These are phyloP conservation scores for Desoria tigrina DNA, from an alignment of 2,888 invertebrate genomes.

Conservation along the genomic window DNA sequence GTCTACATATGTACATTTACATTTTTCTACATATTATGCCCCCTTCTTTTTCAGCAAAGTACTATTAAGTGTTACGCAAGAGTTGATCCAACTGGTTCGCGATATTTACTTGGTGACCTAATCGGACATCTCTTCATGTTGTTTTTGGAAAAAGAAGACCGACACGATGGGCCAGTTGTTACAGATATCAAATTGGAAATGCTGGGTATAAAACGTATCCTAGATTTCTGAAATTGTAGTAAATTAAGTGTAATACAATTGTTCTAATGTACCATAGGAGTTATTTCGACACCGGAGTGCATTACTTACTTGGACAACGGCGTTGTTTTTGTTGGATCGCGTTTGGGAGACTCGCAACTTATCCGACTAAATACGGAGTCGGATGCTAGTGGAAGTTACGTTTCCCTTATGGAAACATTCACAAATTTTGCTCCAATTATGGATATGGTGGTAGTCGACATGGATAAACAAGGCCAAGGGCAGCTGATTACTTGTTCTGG, in stretches of 20 bases:
- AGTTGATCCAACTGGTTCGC: conserved; percentile 84
- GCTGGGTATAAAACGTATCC: conserved; percentile 56
- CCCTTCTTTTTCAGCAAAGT: conserved; percentile 65
- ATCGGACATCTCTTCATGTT: conserved; percentile 94
- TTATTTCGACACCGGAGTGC: conserved; percentile 92
- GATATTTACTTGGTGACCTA: conserved; percentile 92
- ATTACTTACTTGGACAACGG: conserved; percentile 98
- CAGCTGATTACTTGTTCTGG: conserved; percentile 97
- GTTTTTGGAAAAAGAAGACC: conserved; percentile 80
- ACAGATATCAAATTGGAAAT: conserved; percentile 92
- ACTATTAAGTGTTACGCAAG: conserved; percentile 92
- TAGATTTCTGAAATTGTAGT: neutral
- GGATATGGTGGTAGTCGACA: conserved; percentile 96
- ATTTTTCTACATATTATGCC: neutral
- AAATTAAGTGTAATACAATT: neutral
- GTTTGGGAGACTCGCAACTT: conserved; percentile 94
- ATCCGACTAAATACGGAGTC: conserved; percentile 81
- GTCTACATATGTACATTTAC: no score
- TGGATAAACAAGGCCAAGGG: conserved; percentile 95
- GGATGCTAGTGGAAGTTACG: conserved; percentile 82
- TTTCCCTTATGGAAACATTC: conserved; percentile 89
- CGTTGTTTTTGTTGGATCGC: conserved; percentile 92
- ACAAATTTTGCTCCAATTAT: conserved; percentile 96
- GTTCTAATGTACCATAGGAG: conserved; percentile 62
- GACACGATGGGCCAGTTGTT: conserved; percentile 74